Percentiles rank a stretch among this genome's conserved stretches.
Evolutionary conservation across 2,113 vertebrate species (phyloP).

Genomic region (Clupea harengus): DNA sequence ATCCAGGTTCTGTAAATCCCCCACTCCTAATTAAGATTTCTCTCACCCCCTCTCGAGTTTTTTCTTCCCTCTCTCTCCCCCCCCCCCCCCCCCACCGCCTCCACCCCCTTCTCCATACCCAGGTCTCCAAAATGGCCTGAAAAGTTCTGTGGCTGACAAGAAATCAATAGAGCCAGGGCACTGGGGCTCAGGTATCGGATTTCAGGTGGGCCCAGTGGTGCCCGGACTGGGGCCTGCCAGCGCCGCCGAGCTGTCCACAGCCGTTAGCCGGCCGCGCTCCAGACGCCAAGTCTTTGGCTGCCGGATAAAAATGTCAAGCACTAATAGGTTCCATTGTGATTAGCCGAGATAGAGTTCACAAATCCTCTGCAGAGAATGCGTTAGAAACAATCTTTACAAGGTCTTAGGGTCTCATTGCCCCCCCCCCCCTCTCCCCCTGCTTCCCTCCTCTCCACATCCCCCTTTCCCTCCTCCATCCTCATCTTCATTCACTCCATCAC

Average conservation of each 20-base stretch:
- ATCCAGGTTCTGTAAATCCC: slow-evolving; percentile 63
- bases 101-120: neutral
- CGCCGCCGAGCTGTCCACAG: slow-evolving; percentile 54
- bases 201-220: slow-evolving; percentile 74
- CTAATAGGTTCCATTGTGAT: slow-evolving; percentile 81
- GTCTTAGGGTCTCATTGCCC: slow-evolving; percentile 61
- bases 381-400: slow-evolving; percentile 73
- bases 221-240: slow-evolving; percentile 42
- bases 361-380: slow-evolving; percentile 70
- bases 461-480: neutral
- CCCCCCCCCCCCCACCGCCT: neutral
- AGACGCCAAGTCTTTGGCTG: slow-evolving; percentile 67
- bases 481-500: neutral
- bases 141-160: slow-evolving; percentile 73
- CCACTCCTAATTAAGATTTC: slow-evolving; percentile 78
- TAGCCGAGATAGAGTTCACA: slow-evolving; percentile 68
- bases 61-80: slow-evolving; percentile 25
- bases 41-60: slow-evolving; percentile 57
- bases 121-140: slow-evolving; percentile 56
- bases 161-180: slow-evolving; percentile 70
- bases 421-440: slow-evolving; percentile 22
- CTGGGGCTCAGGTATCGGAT: slow-evolving; percentile 74
- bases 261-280: slow-evolving; percentile 59
- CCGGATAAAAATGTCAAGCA: slow-evolving; percentile 75
- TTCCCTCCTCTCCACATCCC: slow-evolving; percentile 23